These are phyloP conservation scores for Musca domestica DNA, from an alignment of 1,140 invertebrate genomes.

Conservation along the genomic window DNA sequence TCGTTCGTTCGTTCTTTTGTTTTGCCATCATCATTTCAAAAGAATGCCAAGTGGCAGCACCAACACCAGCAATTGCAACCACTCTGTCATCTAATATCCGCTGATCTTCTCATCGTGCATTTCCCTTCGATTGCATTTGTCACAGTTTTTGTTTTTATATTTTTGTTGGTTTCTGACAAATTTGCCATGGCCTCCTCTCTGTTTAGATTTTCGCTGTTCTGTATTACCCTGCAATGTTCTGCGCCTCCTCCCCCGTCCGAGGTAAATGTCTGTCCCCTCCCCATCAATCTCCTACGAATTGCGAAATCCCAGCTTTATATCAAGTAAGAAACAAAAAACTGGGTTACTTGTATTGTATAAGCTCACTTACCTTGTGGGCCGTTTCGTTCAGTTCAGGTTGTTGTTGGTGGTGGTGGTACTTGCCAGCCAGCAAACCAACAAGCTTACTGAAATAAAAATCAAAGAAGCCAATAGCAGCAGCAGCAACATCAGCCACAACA, in stretches of 20 bases:
- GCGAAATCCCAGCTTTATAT: slow-evolving; percentile 13
- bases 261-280: no score
- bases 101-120: no score
- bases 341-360: slow-evolving; percentile 13
- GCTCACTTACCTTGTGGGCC: slow-evolving; percentile 20
- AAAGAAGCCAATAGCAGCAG: neutral
- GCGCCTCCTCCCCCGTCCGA: no score
- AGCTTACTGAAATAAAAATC: slow-evolving; percentile 10
- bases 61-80: no score
- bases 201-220: neutral
- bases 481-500: neutral
- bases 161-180: neutral
- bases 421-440: neutral
- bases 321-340: slow-evolving; percentile 2
- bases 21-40: neutral
- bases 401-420: neutral
- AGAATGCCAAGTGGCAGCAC: no score
- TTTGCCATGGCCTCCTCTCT: neutral
- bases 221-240: neutral
- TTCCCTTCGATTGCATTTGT: no score
- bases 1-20: slow-evolving; percentile 3
- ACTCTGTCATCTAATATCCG: no score
- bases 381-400: slow-evolving; percentile 9
- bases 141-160: neutral
- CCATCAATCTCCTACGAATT: neutral